These are phyloP conservation scores for Mola mola DNA, from an alignment of 2,113 vertebrate genomes.

Conservation along the genomic window DNA sequence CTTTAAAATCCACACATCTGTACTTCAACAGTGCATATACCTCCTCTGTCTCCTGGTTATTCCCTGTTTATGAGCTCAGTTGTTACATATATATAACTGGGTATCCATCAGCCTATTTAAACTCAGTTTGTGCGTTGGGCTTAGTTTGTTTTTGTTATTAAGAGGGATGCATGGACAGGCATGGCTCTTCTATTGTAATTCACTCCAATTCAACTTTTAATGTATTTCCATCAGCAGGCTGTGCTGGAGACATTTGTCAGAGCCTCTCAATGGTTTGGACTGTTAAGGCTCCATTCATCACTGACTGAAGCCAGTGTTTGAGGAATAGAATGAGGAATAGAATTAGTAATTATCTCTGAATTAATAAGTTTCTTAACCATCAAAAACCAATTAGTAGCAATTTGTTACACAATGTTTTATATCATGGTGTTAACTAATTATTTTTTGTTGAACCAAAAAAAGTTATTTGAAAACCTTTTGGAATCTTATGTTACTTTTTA, in stretches of 20 bases:
- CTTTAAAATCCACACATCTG: no score
- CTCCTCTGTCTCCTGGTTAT: no score
- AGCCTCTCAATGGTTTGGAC: constrained; percentile 16
- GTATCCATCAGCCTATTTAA: background rate
- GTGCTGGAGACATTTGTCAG: constrained; percentile 54
- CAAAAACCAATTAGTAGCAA: no score
- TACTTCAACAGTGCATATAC: no score
- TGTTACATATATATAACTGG: background rate
- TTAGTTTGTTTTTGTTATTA: constrained; percentile 22
- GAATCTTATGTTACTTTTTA: no score
- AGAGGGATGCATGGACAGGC: constrained; percentile 58
- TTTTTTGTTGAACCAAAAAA: no score
- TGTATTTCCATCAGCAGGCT: constrained; percentile 56
- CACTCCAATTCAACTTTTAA: constrained; percentile 60
- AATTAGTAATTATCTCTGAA: no score
- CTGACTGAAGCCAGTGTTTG: constrained; percentile 25
- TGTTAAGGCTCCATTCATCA: constrained; percentile 64
- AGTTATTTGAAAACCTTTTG: no score
- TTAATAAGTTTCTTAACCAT: no score
- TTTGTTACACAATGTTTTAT: no score
- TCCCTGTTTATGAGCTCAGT: no score
- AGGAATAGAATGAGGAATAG: constrained; percentile 27
- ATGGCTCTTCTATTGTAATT: constrained; percentile 48
- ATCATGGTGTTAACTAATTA: no score
- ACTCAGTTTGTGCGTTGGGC: background rate